phyloP scores from a whole-genome alignment of 2,113 vertebrate genomes.

The Centropristis striata region DNA sequence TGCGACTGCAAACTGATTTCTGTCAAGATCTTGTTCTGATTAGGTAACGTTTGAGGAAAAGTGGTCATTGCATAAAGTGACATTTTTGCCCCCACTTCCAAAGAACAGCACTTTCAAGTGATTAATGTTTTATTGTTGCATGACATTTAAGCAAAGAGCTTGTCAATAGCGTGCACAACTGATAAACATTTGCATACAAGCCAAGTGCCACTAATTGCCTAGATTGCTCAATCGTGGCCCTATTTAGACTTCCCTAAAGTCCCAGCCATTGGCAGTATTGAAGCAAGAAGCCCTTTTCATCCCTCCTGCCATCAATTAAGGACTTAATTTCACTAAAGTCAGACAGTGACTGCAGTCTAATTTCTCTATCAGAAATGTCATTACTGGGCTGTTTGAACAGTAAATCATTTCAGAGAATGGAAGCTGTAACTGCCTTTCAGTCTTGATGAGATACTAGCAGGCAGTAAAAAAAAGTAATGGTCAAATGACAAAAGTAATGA shows the following conservation, averaged over 20 bases:
- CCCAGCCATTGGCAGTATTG: conserved; percentile 20
- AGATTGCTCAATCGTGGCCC: conserved; percentile 16
- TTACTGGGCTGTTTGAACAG: conserved; percentile 78
- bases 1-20: neutral
- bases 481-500: conserved; percentile 50
- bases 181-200: conserved; percentile 48
- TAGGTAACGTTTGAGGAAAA: conserved; percentile 6
- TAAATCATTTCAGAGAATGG: conserved; percentile 74
- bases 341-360: conserved; percentile 66
- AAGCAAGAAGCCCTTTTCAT: conserved; percentile 52
- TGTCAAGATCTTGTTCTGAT: neutral
- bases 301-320: conserved; percentile 73
- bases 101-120: conserved; percentile 20
- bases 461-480: conserved; percentile 45
- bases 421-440: conserved; percentile 46
- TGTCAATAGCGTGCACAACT: neutral
- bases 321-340: conserved; percentile 73
- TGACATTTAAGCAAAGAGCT: conserved; percentile 56
- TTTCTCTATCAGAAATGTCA: conserved; percentile 79
- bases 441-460: conserved; percentile 60
- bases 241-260: conserved; percentile 54
- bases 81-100: neutral
- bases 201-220: conserved; percentile 47
- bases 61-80: conserved; percentile 9
- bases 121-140: conserved; percentile 33